A percentile compares a stretch with the other conserved stretches of the same genome.
phyloP scores from a whole-genome alignment of 2,888 invertebrate species.

The Drosophila atripex region DNA sequence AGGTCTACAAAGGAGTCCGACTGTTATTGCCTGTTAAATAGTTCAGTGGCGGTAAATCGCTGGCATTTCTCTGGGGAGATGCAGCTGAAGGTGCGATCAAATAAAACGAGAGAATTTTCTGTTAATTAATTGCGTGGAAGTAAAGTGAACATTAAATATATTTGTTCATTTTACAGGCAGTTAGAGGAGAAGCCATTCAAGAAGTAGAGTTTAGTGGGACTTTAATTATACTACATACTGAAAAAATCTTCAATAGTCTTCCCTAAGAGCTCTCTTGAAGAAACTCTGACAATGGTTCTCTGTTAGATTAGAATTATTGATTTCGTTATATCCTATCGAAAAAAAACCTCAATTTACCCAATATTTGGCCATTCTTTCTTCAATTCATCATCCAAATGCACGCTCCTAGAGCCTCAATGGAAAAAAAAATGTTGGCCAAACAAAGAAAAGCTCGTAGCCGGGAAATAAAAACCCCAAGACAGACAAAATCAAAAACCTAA shows the following conservation, averaged over 20 bases:
- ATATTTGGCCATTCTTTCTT: slow-evolving; percentile 2
- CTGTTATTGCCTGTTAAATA: slow-evolving; percentile 30
- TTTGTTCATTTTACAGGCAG: not conserved
- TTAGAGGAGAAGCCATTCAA: not conserved
- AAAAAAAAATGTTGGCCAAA: not conserved
- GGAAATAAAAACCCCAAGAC: slow-evolving; percentile 53
- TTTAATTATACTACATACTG: too few species aligned
- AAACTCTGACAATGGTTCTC: not conserved
- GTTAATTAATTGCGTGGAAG: not conserved
- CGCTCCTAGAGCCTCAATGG: not conserved
- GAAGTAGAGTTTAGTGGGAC: too few species aligned
- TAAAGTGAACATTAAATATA: not conserved
- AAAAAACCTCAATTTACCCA: not conserved
- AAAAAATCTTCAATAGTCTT: too few species aligned
- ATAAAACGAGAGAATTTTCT: not conserved
- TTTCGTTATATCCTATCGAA: not conserved
- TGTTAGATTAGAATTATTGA: not conserved
- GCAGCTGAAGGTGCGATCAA: not conserved
- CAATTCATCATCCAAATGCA: slow-evolving; percentile 12
- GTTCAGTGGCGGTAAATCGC: slow-evolving; percentile 13
- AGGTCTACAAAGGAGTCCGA: slow-evolving; percentile 2
- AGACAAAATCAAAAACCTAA: slow-evolving; percentile 69
- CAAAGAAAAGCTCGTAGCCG: not conserved
- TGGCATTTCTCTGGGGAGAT: not conserved
- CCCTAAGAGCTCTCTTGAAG: not conserved